Percentiles rank a stretch among this genome's conserved stretches.
These are phyloP conservation scores for Drosophila kanekoi DNA, from an alignment of 2,888 invertebrate genomes.

Conservation along the genomic window DNA sequence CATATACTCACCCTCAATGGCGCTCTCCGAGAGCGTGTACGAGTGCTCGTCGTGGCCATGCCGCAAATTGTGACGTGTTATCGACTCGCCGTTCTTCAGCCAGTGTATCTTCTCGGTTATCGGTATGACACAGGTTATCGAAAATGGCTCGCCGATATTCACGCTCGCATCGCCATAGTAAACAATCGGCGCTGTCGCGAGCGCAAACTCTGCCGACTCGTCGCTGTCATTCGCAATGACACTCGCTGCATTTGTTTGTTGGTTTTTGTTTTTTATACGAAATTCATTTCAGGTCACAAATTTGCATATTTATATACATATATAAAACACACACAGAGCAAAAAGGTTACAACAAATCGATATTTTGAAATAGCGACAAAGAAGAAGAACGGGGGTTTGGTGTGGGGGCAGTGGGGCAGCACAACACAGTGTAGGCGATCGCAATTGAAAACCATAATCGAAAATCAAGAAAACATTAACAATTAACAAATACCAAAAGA, in stretches of 20 bases:
- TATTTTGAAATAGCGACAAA: slow-evolving; percentile 4
- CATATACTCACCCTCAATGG: slow-evolving; percentile 84
- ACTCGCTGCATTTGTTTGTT: slow-evolving; percentile 8
- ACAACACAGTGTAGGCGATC: background rate
- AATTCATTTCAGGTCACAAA: background rate
- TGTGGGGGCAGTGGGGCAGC: background rate
- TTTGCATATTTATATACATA: slow-evolving; percentile 2
- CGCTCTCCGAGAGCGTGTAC: slow-evolving; percentile 80
- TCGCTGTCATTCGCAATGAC: slow-evolving; percentile 59
- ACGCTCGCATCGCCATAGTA: slow-evolving; percentile 84
- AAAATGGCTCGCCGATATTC: slow-evolving; percentile 83
- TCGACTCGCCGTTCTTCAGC: slow-evolving; percentile 84
- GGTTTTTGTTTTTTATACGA: no score
- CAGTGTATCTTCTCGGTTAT: slow-evolving; percentile 84
- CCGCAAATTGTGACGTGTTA: slow-evolving; percentile 84
- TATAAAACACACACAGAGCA: slow-evolving; percentile 13
- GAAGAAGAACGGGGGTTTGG: background rate
- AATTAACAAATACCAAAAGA: slow-evolving; percentile 41
- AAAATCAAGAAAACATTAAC: slow-evolving; percentile 50
- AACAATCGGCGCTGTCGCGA: slow-evolving; percentile 69
- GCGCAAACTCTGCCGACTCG: slow-evolving; percentile 77
- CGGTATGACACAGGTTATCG: slow-evolving; percentile 84
- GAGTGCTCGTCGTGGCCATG: slow-evolving; percentile 84
- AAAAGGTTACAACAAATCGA: slow-evolving; percentile 14
- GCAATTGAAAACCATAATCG: slow-evolving; percentile 40